Evolutionary conservation across 2,888 invertebrate species (phyloP), one percentile per base, ranked within the genome.

Genomic region (Synergus gifuensis): DNA sequence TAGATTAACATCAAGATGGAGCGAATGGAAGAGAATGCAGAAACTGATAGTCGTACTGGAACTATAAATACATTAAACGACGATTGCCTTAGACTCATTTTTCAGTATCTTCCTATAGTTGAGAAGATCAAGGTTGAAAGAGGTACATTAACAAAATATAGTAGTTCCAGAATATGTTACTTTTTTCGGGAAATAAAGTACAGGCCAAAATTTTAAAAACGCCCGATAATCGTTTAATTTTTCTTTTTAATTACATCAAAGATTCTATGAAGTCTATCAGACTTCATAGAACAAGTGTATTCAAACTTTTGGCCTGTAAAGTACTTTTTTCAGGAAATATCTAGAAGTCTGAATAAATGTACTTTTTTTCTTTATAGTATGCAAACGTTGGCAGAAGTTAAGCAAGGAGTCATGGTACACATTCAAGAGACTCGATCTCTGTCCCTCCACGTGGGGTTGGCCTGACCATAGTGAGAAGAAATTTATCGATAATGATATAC

Each of bases 401-500:
- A 73, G 73, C 54, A 73, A 73, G 16, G 54, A 73, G 4, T 73
- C 54, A n/a, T 73, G 73, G 73, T 54, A 73, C 2, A 54, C 73
- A n/a, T 54, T 73, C 8, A 73, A 73, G n/a, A 73, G 36, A 28
- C 73, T 73, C 16, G 54, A 73, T 54, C 73, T 73, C 18, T 49
- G n/a, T n/a, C 54, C 73, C n/a, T 54, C 54, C 36, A 54, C 73
- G 54, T 73, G 73, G 73, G 73, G 73, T 40, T 73, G 73, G 73
- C 54, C n/a, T n/a, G 36, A 36, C n/a, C 16, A 73, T 36, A n/a
- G 7, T 40, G 22, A 73, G 9, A 54, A 73, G n/a, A 73, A 54
- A n/a, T 73, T 73, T 5, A 73, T 73, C n/a, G 36, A 54, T 12
- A 73, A 54, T 7, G 54, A 73, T 5, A 73, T 73, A 40, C 16